Evolutionary conservation across 2,797 vertebrate genomes (phyloP).

Genomic region (Melanotaenia trifasciata): DNA sequence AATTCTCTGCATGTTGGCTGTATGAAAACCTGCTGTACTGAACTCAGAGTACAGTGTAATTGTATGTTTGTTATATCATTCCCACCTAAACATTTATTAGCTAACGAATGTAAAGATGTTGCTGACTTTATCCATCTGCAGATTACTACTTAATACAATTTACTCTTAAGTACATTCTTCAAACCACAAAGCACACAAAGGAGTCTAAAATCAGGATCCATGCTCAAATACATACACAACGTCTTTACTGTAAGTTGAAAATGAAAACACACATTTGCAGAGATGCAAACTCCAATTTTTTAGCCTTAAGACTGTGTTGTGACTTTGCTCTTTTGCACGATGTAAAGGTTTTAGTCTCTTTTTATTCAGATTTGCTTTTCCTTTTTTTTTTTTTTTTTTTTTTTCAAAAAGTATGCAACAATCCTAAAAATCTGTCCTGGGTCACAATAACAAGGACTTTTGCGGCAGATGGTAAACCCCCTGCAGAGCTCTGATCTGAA

Average conservation of each 20-base stretch:
- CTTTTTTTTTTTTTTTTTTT: not conserved
- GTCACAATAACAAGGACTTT: not conserved
- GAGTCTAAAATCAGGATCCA: slow-evolving; percentile 22
- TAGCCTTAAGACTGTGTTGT: not conserved
- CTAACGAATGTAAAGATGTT: slow-evolving; percentile 57
- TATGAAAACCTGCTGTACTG: too few relatives aligned
- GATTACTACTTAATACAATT: slow-evolving; percentile 44
- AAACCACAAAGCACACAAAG: slow-evolving; percentile 40
- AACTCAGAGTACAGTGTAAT: too few relatives aligned
- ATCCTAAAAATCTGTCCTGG: not conserved
- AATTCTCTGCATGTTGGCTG: too few relatives aligned
- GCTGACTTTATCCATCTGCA: slow-evolving; percentile 25
- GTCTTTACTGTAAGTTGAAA: not conserved
- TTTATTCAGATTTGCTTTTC: not conserved
- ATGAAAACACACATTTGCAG: not conserved
- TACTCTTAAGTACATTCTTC: slow-evolving; percentile 54
- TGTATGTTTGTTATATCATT: slow-evolving; percentile 14
- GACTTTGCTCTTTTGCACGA: not conserved
- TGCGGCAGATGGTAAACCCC: not conserved
- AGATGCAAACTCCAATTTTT: not conserved
- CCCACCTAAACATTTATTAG: slow-evolving; percentile 31
- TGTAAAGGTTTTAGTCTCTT: not conserved
- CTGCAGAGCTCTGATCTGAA: not conserved
- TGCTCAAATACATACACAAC: not conserved
- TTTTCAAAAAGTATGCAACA: not conserved